These are phyloP conservation scores for Amphipyra berbera DNA, from an alignment of 2,888 invertebrate genomes.

Conservation along the genomic window DNA sequence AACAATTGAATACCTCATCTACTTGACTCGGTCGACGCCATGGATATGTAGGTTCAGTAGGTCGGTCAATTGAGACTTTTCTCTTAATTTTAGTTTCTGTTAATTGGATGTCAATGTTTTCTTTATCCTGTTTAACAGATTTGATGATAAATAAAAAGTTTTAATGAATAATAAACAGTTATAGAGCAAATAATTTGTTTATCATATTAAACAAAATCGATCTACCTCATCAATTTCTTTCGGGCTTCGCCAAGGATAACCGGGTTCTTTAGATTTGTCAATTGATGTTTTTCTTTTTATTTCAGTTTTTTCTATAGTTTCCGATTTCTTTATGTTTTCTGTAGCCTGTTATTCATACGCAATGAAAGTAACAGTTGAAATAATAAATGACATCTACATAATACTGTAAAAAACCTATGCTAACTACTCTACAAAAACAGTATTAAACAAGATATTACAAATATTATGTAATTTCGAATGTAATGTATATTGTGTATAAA, in stretches of 20 bases:
- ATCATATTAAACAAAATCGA: background rate
- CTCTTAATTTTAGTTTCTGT: constrained; percentile 47
- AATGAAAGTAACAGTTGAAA: background rate
- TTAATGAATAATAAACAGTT: background rate
- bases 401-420: no score
- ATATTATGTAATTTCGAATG: no score
- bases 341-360: constrained; percentile 41
- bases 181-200: no score
- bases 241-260: constrained; percentile 58
- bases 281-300: constrained; percentile 61
- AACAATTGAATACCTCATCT: constrained; percentile 39
- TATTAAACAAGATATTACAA: no score
- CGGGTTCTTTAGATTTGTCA: constrained; percentile 59
- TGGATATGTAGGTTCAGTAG: constrained; percentile 55
- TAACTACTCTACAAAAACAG: no score
- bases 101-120: constrained; percentile 54
- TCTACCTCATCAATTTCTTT: constrained; percentile 64
- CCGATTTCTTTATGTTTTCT: constrained; percentile 56
- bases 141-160: background rate
- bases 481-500: background rate
- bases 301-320: constrained; percentile 59
- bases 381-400: background rate
- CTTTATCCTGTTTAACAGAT: constrained; percentile 56
- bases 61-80: constrained; percentile 57
- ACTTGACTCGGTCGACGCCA: constrained; percentile 36